Evolutionary conservation across 2,113 vertebrate genomes (phyloP), one percentile per base, ranked within the genome.

Genomic region (Drymodes brunneopygia): DNA sequence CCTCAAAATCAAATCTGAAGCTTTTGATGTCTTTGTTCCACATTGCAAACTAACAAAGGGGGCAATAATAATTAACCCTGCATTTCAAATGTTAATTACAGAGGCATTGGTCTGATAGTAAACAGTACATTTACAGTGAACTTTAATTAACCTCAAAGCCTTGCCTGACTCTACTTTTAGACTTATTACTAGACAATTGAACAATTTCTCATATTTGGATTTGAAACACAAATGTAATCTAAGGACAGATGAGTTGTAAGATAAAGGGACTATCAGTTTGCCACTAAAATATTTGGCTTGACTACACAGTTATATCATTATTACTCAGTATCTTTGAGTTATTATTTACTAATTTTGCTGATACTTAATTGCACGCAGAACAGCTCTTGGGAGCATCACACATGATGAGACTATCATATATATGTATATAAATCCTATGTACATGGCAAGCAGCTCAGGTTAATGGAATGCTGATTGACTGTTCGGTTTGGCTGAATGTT

Each of bases 71-170:
- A 94, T 96, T 88, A 95, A 91, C 81, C 84, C 38, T 60, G 73
- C n/a, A 5, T 88, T 66, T n/a, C 81, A 84, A 91, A 64, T 71
- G 81, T 87, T 95, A 95, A 94, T 95, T 86, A 75, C 73, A 87
- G 56, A 86, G 77, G 29, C 57, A 58, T 28, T 89, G 35, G 44
- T 78, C 57, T 87, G 56, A 48, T 67, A 87, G 53, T 62, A 79
- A 64, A 71, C 78, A 69, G 36, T 44, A 79, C 25, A 71, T 87
- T 87, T 72, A 86, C 42, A 67, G 23, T 91, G 86, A 94, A 79
- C 86, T 86, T 93, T 79, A 91, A 97, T 95, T 96, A 97, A 94
- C 92, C 89, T 72, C 73, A 53, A 67, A 70, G 24, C 31, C 40
- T 72, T 33, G 25, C 35, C 31, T 75, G 86, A 67, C 44, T 78